Base-by-base conservation (phyloP, 2,797 vertebrate species). In the Linurgus olivaceus region DNA sequence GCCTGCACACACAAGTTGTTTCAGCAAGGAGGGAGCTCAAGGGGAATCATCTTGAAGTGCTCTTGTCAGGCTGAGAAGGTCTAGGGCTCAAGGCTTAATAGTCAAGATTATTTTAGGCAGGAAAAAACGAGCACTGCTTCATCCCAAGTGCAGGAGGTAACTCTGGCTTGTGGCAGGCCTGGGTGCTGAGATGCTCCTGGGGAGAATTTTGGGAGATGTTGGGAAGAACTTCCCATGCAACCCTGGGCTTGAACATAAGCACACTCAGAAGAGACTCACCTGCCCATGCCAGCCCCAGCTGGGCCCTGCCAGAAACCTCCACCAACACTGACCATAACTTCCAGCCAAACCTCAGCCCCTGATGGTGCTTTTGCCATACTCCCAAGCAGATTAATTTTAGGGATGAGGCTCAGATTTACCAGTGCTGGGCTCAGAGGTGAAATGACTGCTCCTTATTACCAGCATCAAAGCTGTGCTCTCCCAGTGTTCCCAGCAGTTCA, bases 341-440 rank as follows among this genome's bases (percentile, higher is more conserved):
- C 44, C 77, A 58, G 29, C 33, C 3, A 5, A 63, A 63, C 18
- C 62, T 70, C 71, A 57, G 6, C 8, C 38, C 7, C 2, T 19
- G 16, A 2, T 9, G 20, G 33, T 31, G 52, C 0, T 31, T 91
- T 76, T 70, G n/a, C 67, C 1, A 0, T 6, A 17, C 31, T 91
- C 42, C 71, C 4, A 2, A 78, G 35, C 44, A 73, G 65, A 26
- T 62, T 4, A 45, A 57, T 77, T 79, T 55, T 13, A 15, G 71
- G 17, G 45, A 18, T 10, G 58, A 63, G 13, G 25, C 55, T 62
- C 40, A 45, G 67, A 76, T 85, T 87, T 76, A 16, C 31, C 20
- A 5, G 40, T 1, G 2, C 62, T 57, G 47, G 33, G 33, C 73
- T 75, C 33, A 9, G 77, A 58, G 74, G 37, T 10, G 3, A 48